Base-by-base conservation (phyloP, 2,113 vertebrate genomes). In the Campylomormyrus tamandua region DNA sequence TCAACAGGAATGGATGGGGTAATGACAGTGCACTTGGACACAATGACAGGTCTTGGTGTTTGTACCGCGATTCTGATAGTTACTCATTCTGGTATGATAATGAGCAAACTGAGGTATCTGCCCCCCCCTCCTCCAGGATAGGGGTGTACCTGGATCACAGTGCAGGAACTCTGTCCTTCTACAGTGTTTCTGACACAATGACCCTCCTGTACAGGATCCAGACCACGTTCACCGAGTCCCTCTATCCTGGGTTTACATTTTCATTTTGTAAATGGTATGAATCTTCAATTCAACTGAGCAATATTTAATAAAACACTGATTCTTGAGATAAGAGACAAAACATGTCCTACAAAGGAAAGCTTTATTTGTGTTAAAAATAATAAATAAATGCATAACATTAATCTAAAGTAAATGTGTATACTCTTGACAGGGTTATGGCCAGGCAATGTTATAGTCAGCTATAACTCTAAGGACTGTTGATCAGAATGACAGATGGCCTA, bases 181-280 rank as follows among this genome's bases (percentile, higher is more conserved):
- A 56, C 53, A 56, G 53, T 1, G 5, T 49, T 9, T 49, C 9
- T 49, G 48, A 49, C 53, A 56, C 19, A 58, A 91, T 91, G 91
- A 91, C 88, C 77, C 91, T 92, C 66, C 91, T 92, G 50, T 85
- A 91, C 80, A 90, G 88, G 13, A 46, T 85, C 11, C 77, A 91
- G n/a, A 90, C 48, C 19, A 66, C 19, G 42, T 92, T 92, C 80
- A 90, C 19, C 0, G 87, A 92, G 66, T 86, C 90, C 3, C 85
- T 92, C 7, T 92, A 92, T 89, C 84, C 91, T 74, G 92, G 89
- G 62, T 92, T 92, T 58, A 6, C 53, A 56, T 56, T 56, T 58
- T 7, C 5, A 7, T 58, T 24, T 58, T 58, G 6, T 58, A 58
- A 58, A 24, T 24, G 56, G 56, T 58, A 21, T 58, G 56, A 24